Evolutionary conservation across 2,888 invertebrate species (phyloP), one percentile per base, ranked within the genome.

Genomic region (Magallana nippona): DNA sequence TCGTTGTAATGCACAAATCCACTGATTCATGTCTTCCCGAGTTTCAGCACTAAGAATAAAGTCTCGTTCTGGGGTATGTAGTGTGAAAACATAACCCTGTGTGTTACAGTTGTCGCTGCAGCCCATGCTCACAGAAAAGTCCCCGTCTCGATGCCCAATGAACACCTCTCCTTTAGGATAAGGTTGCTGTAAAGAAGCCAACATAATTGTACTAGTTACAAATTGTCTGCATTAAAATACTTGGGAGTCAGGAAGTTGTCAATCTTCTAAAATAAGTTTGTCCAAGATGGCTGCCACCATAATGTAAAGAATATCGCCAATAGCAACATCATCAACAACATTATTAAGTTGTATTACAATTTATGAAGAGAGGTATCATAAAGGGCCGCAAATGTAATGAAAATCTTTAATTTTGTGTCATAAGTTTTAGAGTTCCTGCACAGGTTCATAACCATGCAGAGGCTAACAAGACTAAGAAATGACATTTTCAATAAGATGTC

Each of bases 81-180:
- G 95, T 78, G 97, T 97, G 95, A 98, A 98, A 58, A 97, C 96
- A 92, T 96, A 97, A 96, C 96, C 89, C 96, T 96, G 89, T 97
- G 96, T 91, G 96, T 96, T 88, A 96, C 96, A 82, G 83, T 96
- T 95, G 82, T 96, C 95, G 1, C 96, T 95, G 17, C 96, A 96
- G 32, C 96, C 96, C 78, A 96, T 95, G 89, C 96, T 95, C 58
- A 97, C 96, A 85, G 96, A 95, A 93, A 96, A 98, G 1, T 97
- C 97, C 91, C 97, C 97, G 87, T 96, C 95, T 92, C 95, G 95
- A 92, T 97, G 96, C 93, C 98, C 97, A 89, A 98, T 95, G 94
- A 97, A 98, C 89, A 98, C 97, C 95, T 98, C 98, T 80, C 98
- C 98, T 94, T 97, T 98, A 0, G 98, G 97, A 95, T 97, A 97